phyloP scores from a whole-genome alignment of 1,140 invertebrate species.

The Halesus radiatus region DNA sequence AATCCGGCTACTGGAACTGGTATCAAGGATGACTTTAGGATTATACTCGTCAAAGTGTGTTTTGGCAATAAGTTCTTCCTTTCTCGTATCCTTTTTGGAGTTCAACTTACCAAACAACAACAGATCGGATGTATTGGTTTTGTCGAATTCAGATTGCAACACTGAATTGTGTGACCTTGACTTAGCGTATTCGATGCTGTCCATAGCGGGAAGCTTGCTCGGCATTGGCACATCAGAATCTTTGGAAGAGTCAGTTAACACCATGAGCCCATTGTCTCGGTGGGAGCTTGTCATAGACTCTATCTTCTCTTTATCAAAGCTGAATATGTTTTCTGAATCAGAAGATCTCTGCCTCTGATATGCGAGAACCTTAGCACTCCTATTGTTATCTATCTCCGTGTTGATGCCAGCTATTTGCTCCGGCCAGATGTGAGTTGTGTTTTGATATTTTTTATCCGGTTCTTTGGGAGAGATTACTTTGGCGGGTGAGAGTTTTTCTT shows the following conservation, averaged over 20 bases:
- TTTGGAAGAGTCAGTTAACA: conserved; percentile 71
- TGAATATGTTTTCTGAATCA: conserved; percentile 75
- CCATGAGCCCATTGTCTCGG: conserved; percentile 62
- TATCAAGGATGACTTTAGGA: conserved; percentile 70
- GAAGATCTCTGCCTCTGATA: conserved; percentile 70
- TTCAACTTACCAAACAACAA: conserved; percentile 62
- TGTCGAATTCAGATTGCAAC: conserved; percentile 74
- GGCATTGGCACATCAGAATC: conserved; percentile 70
- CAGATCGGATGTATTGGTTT: conserved; percentile 64
- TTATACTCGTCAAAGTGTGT: conserved; percentile 77
- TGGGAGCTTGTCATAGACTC: conserved; percentile 75
- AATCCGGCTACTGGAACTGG: conserved; percentile 68
- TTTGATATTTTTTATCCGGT: conserved; percentile 51
- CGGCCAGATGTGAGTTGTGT: conserved; percentile 71
- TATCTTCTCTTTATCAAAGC: conserved; percentile 79
- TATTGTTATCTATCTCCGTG: conserved; percentile 67
- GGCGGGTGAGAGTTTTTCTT: conserved; percentile 42
- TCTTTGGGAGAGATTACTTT: conserved; percentile 48
- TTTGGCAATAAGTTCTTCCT: conserved; percentile 75
- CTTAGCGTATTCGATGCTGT: conserved; percentile 71
- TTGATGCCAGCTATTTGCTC: conserved; percentile 71
- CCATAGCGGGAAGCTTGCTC: conserved; percentile 69
- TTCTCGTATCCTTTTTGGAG: conserved; percentile 71
- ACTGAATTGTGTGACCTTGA: conserved; percentile 66
- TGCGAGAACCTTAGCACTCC: conserved; percentile 65